phyloP scores from a whole-genome alignment of 2,888 invertebrate genomes.

The Gryllus longicercus region DNA sequence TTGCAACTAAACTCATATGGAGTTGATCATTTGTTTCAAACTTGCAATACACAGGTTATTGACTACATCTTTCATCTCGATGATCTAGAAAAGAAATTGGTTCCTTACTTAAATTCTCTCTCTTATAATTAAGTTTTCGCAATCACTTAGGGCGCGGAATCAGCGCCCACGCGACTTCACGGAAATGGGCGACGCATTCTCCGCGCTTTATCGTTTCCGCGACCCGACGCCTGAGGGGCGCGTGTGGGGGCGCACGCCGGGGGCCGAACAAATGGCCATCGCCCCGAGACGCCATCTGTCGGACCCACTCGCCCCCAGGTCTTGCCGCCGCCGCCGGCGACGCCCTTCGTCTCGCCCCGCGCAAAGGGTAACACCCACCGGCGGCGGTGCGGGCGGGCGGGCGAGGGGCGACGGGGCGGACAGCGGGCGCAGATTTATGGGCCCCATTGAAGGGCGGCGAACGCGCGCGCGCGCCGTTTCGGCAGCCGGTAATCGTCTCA shows the following conservation, averaged over 20 bases:
- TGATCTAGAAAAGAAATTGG: no score
- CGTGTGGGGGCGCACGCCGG: background rate
- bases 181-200: background rate
- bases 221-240: background rate
- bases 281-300: background rate
- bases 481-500: slow-evolving; percentile 17
- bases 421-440: background rate
- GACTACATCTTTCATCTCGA: no score
- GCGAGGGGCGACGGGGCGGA: background rate
- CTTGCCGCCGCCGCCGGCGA: background rate
- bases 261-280: background rate
- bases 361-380: slow-evolving; percentile 4
- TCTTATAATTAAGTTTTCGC: no score
- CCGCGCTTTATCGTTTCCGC: background rate
- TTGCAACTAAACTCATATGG: no score
- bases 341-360: background rate
- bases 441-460: background rate
- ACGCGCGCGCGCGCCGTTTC: background rate
- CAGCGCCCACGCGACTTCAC: background rate
- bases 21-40: no score
- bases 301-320: background rate
- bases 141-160: no score
- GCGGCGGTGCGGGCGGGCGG: background rate
- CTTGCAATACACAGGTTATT: no score
- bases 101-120: no score